These are phyloP conservation scores for Sarcophaga rosellei DNA, from an alignment of 2,888 invertebrate genomes.

Conservation along the genomic window DNA sequence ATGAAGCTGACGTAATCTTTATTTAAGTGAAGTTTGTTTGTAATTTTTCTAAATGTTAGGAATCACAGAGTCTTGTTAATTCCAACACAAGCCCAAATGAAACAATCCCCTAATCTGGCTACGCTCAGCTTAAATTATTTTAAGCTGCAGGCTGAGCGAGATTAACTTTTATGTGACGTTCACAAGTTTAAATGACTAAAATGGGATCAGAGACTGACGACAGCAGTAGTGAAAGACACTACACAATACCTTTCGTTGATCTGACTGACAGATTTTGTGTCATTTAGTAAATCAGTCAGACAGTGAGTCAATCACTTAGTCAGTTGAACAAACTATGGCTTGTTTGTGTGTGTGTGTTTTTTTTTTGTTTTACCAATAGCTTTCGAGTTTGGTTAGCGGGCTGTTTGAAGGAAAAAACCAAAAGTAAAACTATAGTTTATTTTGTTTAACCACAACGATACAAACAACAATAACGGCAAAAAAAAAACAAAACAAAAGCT, in stretches of 20 bases:
- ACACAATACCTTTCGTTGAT: neutral
- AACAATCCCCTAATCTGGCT: neutral
- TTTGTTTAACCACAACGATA: conserved; percentile 3
- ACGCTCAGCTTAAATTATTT: neutral
- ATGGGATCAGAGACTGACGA: conserved; percentile 4
- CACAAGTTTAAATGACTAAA: conserved; percentile 34
- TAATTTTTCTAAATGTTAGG: no score
- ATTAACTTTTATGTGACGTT: conserved; percentile 36
- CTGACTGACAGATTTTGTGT: neutral
- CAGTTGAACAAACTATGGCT: neutral
- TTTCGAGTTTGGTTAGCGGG: conserved; percentile 6
- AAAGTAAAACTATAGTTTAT: conserved; percentile 8
- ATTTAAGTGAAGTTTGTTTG: no score
- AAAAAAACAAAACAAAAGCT: conserved; percentile 43
- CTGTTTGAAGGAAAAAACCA: conserved; percentile 27
- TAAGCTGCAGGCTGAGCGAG: neutral
- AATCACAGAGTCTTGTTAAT: no score
- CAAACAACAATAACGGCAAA: conserved; percentile 7
- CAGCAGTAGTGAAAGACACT: neutral
- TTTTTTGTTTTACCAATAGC: neutral
- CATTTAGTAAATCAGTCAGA: neutral
- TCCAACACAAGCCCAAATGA: no score
- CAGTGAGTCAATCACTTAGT: neutral
- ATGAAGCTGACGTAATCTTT: no score
- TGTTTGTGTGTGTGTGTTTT: neutral